Percentiles rank a stretch among this genome's conserved stretches.
Evolutionary conservation across 2,113 vertebrate genomes (phyloP).

Genomic region (Chunga burmeisteri): DNA sequence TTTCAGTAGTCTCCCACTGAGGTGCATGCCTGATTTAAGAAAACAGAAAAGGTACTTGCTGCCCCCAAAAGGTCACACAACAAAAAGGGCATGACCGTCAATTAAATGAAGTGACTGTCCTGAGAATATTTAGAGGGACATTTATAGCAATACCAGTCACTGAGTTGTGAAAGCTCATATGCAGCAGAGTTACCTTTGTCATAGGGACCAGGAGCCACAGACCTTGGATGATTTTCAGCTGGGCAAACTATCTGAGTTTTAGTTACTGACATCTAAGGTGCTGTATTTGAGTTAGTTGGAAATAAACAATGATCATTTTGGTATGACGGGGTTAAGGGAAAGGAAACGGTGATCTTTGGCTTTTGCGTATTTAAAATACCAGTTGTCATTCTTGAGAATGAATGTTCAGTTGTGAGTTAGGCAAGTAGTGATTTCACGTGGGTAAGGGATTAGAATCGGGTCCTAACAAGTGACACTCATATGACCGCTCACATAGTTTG

Average conservation of each 20-base stretch:
- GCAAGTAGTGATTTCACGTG: neutral
- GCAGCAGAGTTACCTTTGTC: neutral
- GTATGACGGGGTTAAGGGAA: neutral
- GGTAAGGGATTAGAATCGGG: neutral
- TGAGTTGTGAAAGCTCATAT: neutral
- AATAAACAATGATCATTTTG: neutral
- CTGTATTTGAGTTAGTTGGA: neutral
- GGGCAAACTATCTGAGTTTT: neutral
- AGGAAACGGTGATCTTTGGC: neutral
- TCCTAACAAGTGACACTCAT: neutral
- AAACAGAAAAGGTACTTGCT: neutral
- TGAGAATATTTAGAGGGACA: neutral
- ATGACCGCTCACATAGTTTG: neutral
- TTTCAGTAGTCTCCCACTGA: neutral
- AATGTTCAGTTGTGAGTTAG: neutral
- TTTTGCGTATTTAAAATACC: neutral
- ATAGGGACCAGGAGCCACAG: neutral
- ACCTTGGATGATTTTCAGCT: neutral
- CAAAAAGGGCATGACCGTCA: neutral
- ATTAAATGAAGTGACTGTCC: neutral
- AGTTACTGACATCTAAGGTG: neutral
- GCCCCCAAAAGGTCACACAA: neutral
- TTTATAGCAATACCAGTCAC: neutral
- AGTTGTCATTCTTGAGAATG: neutral
- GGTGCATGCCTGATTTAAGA: neutral